A percentile compares a stretch with the other conserved stretches of the same genome.
These are phyloP conservation scores for Hydractinia symbiolongicarpus DNA, from an alignment of 30 jellyfish, hydroid and myxozoan species.

Conservation along the genomic window DNA sequence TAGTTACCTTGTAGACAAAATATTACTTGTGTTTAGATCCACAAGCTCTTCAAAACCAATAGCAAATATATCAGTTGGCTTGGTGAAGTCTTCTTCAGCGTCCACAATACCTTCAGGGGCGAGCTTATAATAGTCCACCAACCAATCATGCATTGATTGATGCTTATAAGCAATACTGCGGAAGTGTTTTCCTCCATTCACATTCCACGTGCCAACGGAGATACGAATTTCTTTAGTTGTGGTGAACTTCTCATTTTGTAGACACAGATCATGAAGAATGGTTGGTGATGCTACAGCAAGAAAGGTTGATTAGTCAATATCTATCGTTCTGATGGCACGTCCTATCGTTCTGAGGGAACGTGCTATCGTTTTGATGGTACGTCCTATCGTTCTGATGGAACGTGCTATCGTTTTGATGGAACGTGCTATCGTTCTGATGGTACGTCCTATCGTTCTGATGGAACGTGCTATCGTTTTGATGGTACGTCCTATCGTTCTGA, in stretches of 20 bases:
- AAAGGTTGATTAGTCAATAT: too few relatives aligned
- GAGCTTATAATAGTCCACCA: constrained; percentile 59
- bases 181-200: constrained; percentile 97
- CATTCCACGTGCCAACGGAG: constrained; percentile 98
- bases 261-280: constrained; percentile 73
- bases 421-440: too few relatives aligned
- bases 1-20: constrained; percentile 91
- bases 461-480: too few relatives aligned
- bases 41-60: constrained; percentile 96
- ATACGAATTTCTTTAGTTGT: constrained; percentile 56
- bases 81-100: constrained; percentile 44
- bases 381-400: too few relatives aligned
- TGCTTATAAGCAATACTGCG: constrained; percentile 98
- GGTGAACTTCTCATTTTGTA: constrained; percentile 58
- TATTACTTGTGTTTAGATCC: constrained; percentile 78
- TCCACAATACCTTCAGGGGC: constrained; percentile 90
- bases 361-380: too few relatives aligned
- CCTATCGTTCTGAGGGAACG: too few relatives aligned
- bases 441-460: too few relatives aligned
- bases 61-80: constrained; percentile 84
- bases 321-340: too few relatives aligned
- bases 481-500: too few relatives aligned
- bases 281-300: constrained; percentile 68
- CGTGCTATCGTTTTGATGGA: too few relatives aligned
- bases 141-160: constrained; percentile 98